A percentile compares a stretch with the other conserved stretches of the same genome.
phyloP scores from a whole-genome alignment of 2,888 invertebrate genomes.

The Sepioteuthis lessoniana region DNA sequence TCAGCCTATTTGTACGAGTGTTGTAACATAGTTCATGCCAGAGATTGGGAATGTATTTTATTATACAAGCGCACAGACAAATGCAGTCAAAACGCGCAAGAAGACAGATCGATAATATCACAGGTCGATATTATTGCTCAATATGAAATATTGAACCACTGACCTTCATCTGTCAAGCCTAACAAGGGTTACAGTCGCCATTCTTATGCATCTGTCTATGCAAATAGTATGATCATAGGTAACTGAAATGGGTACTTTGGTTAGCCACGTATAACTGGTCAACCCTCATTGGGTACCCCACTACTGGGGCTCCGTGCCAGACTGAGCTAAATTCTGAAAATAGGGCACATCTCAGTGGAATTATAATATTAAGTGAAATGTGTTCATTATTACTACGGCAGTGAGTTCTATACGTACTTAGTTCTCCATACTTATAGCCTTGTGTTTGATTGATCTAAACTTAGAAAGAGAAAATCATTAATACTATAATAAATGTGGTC shows the following conservation, averaged over 20 bases:
- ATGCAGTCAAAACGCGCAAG: neutral
- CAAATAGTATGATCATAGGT: neutral
- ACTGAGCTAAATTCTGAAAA: too few relatives aligned
- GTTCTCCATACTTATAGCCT: too few relatives aligned
- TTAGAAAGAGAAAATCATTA: too few relatives aligned
- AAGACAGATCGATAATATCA: neutral
- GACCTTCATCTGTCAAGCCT: neutral
- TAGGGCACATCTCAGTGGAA: too few relatives aligned
- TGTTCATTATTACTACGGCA: too few relatives aligned
- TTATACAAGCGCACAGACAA: neutral
- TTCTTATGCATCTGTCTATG: neutral
- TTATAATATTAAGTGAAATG: too few relatives aligned
- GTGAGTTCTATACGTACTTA: too few relatives aligned
- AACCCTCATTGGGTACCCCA: neutral
- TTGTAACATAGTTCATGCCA: neutral
- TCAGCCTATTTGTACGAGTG: neutral
- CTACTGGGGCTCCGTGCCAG: neutral
- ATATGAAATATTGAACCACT: neutral
- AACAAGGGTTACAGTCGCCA: neutral
- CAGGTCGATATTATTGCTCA: neutral
- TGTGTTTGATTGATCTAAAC: too few relatives aligned
- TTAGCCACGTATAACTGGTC: neutral
- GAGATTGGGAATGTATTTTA: neutral
- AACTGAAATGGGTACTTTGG: neutral
- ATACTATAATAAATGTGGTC: too few relatives aligned